Evolutionary conservation across 2,797 vertebrate species (phyloP), one percentile per base, ranked within the genome.

Genomic region (Mormyrops boulengeri): DNA sequence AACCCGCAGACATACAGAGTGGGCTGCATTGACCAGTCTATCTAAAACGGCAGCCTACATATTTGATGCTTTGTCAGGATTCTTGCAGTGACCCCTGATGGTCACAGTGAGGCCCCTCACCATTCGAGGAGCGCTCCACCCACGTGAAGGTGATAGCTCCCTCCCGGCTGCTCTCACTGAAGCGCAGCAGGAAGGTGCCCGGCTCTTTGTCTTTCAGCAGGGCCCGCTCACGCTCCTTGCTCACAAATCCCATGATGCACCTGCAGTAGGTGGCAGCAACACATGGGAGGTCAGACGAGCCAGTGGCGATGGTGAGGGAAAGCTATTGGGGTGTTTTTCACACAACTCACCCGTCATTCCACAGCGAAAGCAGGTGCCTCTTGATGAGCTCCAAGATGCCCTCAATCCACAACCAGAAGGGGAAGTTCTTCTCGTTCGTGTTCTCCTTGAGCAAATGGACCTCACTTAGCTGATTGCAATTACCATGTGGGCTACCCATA

Each of bases 351-450:
- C 98, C 98, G 19, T 99, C 98, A 9, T 99, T 99, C 98, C 98
- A 99, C 88, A 98, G 95, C 19, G 94, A 93, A 0, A 98, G 95
- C 73, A 99, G 96, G 91, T 99, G 98, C 80, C 98, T 96, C 92
- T 98, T 99, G 89, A 99, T 99, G 52, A 99, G 95, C 47, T 99
- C 98, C 95, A 99, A 94, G 93, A 99, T 98, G 22, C 97, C 98
- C 91, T 99, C 98, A 41, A 99, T 98, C 98, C 98, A 99, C 93
- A 98, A 91, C 98, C 98, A 99, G 95, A 99, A 99, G 8, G 98
- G 94, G 66, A 99, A 98, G 6, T 93, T 94, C 91, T 98, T 99
- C 90, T 99, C 98, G 1, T 96, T 98, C 89, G 97, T 93, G 22
- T 97, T 97, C 94, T 99, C 96, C 95, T 96, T 93, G 49, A 19